Percentiles rank a stretch among this genome's conserved stretches.
Evolutionary conservation across 1,140 invertebrate genomes (phyloP).

Genomic region (Epicauta chinensis): DNA sequence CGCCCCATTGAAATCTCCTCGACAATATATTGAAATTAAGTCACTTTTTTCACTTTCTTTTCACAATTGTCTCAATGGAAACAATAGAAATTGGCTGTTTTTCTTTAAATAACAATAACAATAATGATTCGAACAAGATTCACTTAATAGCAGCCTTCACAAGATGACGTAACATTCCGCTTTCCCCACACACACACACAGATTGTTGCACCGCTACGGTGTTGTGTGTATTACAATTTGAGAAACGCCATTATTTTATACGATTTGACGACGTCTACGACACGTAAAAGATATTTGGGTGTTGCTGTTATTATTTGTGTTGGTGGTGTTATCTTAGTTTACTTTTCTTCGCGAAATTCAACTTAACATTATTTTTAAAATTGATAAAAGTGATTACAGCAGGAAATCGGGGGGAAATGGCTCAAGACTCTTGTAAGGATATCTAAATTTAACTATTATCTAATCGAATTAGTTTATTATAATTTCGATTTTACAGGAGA

Average conservation of each 20-base stretch:
- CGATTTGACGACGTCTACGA: conserved; percentile 13
- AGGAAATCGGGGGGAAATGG: too few relatives aligned
- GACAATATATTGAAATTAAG: conserved; percentile 1
- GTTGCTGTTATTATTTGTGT: too few relatives aligned
- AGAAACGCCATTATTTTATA: conserved; percentile 18
- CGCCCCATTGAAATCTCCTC: conserved; percentile 9
- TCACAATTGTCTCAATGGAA: background rate
- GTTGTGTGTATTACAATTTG: conserved; percentile 1
- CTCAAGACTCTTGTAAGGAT: too few relatives aligned
- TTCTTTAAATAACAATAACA: background rate
- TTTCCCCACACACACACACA: conserved; percentile 21
- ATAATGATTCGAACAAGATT: conserved; percentile 6
- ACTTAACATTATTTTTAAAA: too few relatives aligned
- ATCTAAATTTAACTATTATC: too few relatives aligned
- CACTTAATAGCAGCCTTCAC: conserved; percentile 23
- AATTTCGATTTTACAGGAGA: too few relatives aligned
- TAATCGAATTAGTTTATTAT: too few relatives aligned
- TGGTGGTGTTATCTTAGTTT: too few relatives aligned
- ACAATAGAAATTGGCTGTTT: background rate
- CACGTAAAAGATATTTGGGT: conserved; percentile 6
- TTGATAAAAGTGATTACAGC: too few relatives aligned
- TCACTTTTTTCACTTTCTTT: background rate
- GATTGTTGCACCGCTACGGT: too few relatives aligned
- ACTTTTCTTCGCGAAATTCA: too few relatives aligned
- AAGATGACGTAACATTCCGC: conserved; percentile 22